These are phyloP conservation scores for Prosopocoilus inquinatus DNA, from an alignment of 2,888 invertebrate species.

Conservation along the genomic window DNA sequence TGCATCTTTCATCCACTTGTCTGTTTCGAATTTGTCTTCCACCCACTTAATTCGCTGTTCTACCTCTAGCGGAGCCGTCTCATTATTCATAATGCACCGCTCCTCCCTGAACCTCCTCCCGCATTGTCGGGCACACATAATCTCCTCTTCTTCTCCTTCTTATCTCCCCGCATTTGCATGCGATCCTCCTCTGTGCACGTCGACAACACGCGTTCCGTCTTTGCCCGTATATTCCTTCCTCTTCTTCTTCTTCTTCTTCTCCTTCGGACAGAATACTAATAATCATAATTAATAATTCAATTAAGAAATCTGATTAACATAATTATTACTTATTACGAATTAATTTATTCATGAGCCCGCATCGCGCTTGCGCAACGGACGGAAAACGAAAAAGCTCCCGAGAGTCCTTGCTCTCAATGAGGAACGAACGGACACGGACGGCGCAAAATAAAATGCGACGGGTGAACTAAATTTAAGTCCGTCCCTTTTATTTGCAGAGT, in stretches of 20 bases:
- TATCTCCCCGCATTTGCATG: constrained; percentile 15
- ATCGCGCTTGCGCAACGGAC: no score
- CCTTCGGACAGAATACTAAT: no score
- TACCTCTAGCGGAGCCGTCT: constrained; percentile 35
- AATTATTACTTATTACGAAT: no score
- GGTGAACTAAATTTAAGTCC: constrained; percentile 1
- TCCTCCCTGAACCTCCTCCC: constrained; percentile 29
- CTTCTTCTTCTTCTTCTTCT: no score
- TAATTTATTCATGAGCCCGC: no score
- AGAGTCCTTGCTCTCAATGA: no score
- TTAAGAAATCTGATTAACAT: no score
- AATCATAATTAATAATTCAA: no score
- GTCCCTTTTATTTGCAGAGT: constrained; percentile 1
- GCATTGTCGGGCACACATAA: constrained; percentile 17
- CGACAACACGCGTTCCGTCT: constrained; percentile 9
- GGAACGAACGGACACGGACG: no score
- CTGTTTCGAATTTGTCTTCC: constrained; percentile 43
- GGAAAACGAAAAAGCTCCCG: no score
- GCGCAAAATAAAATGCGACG: no score
- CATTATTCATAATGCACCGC: constrained; percentile 41
- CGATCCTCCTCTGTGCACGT: constrained; percentile 9
- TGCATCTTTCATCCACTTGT: constrained; percentile 44
- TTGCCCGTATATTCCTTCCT: neutral
- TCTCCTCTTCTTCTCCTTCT: constrained; percentile 13
- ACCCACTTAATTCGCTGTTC: constrained; percentile 43